Base-by-base conservation (phyloP, 2,113 vertebrate species). In the Stegostoma tigrinum region DNA sequence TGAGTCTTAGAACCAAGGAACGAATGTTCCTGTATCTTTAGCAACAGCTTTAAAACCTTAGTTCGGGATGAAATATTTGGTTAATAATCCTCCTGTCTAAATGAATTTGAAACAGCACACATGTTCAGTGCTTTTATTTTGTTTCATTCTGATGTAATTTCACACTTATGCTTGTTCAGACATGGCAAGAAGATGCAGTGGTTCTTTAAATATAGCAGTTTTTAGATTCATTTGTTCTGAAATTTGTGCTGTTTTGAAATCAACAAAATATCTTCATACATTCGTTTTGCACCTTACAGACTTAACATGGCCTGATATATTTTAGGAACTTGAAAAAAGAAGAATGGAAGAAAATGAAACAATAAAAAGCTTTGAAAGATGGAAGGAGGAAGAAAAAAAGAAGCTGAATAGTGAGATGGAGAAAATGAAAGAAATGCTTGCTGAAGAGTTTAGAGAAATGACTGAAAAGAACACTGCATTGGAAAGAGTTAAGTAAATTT, bases 371-470 rank as follows among this genome's bases (percentile, higher is more conserved):
- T 97, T 99, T 97, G 97, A 99, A 38, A 98, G 97, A 1, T 99
- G 99, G 97, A 99, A 98, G 96, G 98, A 98, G 0, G 98, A 99
- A 96, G 98, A 99, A 97, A 98, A 98, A 97, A 97, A 98, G 0
- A 98, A 98, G 86, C 97, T 98, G 96, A 97, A 98, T 89, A 96
- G 97, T 83, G 98, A 98, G 97, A 98, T 99, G 96, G 98, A 98
- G 96, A 98, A 99, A 96, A 98, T 98, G 96, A 98, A 98, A 96
- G 98, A 98, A 0, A 98, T 98, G 97, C 98, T 98, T 94, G 98
- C 98, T 96, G 98, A 97, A 96, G 98, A 99, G 96, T 98, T 99
- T 96, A 98, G 99, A 94, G 98, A 98, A 70, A 96, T 99, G 34
- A 98, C 98, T 96, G 97, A 97, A 55, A 98, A 98, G 96, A 98